phyloP scores from a whole-genome alignment of 1,140 invertebrate genomes.

The Bombus impatiens region DNA sequence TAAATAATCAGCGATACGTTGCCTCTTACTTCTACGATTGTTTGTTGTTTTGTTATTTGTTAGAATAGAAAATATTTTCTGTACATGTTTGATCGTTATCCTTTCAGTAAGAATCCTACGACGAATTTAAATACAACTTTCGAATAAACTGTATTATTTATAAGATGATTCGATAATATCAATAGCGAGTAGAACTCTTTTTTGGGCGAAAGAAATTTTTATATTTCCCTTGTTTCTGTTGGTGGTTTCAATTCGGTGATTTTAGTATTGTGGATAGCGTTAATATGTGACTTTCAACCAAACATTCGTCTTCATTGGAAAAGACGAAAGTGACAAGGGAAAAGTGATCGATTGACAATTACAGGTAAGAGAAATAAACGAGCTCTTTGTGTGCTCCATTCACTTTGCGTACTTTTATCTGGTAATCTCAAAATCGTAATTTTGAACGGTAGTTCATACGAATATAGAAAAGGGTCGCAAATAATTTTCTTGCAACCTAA shows the following conservation, averaged over 20 bases:
- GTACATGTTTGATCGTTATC: too few relatives aligned
- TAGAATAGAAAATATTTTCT: too few relatives aligned
- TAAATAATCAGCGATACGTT: too few relatives aligned
- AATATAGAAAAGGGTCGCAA: not conserved
- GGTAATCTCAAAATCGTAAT: not conserved
- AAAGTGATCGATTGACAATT: constrained; percentile 59
- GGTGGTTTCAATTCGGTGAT: not conserved
- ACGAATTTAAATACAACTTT: too few relatives aligned
- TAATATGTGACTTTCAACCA: not conserved
- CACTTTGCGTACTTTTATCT: not conserved
- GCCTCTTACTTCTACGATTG: fast-evolving
- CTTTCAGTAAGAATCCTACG: too few relatives aligned
- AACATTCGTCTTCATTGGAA: constrained; percentile 59
- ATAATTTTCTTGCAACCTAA: not conserved
- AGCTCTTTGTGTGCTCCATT: not conserved
- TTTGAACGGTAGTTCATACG: not conserved
- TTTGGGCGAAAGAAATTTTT: not conserved
- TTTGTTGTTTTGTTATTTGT: too few relatives aligned
- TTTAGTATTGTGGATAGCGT: not conserved
- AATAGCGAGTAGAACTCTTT: not conserved
- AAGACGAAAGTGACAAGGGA: constrained; percentile 42
- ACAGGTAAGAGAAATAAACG: not conserved
- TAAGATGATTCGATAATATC: not conserved
- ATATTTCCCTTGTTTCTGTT: not conserved
- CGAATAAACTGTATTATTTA: not conserved